Percentiles rank a stretch among this genome's conserved stretches.
phyloP scores from a whole-genome alignment of 2,113 vertebrate species.

The Odocoileus hemionus region DNA sequence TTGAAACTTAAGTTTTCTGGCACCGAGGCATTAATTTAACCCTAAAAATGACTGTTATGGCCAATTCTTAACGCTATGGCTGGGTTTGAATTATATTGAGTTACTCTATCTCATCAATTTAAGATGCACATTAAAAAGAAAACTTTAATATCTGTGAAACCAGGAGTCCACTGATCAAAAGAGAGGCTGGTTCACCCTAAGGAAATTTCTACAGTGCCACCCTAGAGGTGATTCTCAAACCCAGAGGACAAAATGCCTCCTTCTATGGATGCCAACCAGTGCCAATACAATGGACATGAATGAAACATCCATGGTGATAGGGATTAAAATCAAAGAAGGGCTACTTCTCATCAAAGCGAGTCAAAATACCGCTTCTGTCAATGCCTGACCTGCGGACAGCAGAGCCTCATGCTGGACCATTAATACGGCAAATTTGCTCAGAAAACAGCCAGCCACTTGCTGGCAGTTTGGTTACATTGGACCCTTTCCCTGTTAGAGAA shows the following conservation, averaged over 20 bases:
- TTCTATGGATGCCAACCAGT: background rate
- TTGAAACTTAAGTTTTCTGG: background rate
- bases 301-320: background rate
- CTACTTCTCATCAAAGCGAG: background rate
- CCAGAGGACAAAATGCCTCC: background rate
- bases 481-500: background rate
- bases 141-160: background rate
- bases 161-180: background rate
- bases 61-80: background rate
- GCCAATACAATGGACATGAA: background rate
- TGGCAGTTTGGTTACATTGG: background rate
- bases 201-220: background rate
- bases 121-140: background rate
- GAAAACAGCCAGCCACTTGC: background rate
- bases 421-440: background rate
- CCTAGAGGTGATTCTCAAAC: background rate
- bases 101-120: background rate
- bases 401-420: background rate
- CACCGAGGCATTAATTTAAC: background rate
- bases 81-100: background rate
- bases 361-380: background rate
- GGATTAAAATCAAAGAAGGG: background rate
- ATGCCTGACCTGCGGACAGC: background rate
- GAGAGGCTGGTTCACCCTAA: background rate
- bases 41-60: background rate